phyloP scores from a whole-genome alignment of 2,797 vertebrate species.

The Sarcophilus harrisii region DNA sequence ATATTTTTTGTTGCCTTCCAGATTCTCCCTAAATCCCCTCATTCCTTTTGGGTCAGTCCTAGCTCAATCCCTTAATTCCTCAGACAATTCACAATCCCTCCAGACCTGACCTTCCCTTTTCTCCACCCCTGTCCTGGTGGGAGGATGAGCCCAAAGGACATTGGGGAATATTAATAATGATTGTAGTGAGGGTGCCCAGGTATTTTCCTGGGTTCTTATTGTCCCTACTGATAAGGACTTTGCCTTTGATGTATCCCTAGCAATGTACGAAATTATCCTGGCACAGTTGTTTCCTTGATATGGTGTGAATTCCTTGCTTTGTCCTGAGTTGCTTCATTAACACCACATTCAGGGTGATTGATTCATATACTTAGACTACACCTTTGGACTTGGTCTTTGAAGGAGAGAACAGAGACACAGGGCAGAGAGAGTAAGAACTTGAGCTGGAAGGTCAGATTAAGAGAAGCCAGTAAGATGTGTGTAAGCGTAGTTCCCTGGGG shows the following conservation, averaged over 20 bases:
- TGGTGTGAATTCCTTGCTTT: not conserved
- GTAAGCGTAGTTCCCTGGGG: not conserved
- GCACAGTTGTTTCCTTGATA: not conserved
- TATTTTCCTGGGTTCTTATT: not conserved
- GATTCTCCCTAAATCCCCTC: not conserved
- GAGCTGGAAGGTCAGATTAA: not conserved
- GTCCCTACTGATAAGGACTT: not conserved
- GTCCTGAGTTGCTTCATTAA: not conserved
- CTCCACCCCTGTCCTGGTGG: not conserved
- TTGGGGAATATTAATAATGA: not conserved
- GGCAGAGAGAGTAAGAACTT: not conserved
- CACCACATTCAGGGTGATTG: not conserved
- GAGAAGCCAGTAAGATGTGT: not conserved
- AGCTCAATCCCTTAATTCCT: not conserved
- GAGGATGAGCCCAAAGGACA: not conserved
- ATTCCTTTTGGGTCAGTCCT: not conserved
- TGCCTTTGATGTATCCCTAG: not conserved
- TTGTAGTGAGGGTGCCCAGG: not conserved
- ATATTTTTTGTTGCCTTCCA: not conserved
- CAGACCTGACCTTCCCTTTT: not conserved
- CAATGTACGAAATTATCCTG: not conserved
- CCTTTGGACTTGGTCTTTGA: not conserved
- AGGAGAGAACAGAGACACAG: not conserved
- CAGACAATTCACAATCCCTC: not conserved
- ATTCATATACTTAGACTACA: not conserved